Base-by-base conservation (phyloP, 2,113 vertebrate species). In the Equus przewalskii region DNA sequence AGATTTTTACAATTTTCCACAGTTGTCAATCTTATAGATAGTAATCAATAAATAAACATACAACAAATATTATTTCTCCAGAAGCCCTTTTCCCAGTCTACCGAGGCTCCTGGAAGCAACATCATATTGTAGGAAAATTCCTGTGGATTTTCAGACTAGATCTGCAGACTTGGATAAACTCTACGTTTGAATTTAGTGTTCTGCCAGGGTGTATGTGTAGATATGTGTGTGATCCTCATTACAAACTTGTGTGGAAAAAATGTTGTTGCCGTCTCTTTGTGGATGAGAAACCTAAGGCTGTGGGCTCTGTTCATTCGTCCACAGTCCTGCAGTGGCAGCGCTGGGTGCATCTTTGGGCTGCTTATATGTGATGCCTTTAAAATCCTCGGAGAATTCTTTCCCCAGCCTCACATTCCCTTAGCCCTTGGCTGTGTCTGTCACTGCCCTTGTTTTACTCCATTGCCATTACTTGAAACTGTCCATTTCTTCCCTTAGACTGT, bases 401-500 rank as follows among this genome's bases (percentile, higher is more conserved):
- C 51, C 46, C 24, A 92, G 24, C 41, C n/a, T 85, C 12, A 3
- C 6, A 33, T 73, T 22, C 2, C 41, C 6, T 80, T n/a, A 21
- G 3, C 6, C 36, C 4, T 49, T 64, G 2, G 11, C 6, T 13
- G 0, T 21, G 67, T 28, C 24, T 69, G 4, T n/a, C 26, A 7
- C 5, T 41, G 33, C 3, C 26, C 33, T 33, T 80, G 30, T 14
- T 7, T n/a, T 24, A 19, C 7, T 44, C 21, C n/a, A 51, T 26
- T 19, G 26, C 7, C 51, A 15, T 9, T 36, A 28, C 44, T 28
- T 33, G 64, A 73, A 79, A 64, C 6, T 1, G 4, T n/a, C 19
- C 11, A 24, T 8, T 79, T 46, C 10, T 14, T 2, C 4, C 30
- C 8, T 44, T 26, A n/a, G 1, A 36, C 33, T 41, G 3, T 46